A percentile compares a stretch with the other conserved stretches of the same genome.
phyloP scores from a whole-genome alignment of 2,888 invertebrate genomes.

The Kryphioiulus occultus region DNA sequence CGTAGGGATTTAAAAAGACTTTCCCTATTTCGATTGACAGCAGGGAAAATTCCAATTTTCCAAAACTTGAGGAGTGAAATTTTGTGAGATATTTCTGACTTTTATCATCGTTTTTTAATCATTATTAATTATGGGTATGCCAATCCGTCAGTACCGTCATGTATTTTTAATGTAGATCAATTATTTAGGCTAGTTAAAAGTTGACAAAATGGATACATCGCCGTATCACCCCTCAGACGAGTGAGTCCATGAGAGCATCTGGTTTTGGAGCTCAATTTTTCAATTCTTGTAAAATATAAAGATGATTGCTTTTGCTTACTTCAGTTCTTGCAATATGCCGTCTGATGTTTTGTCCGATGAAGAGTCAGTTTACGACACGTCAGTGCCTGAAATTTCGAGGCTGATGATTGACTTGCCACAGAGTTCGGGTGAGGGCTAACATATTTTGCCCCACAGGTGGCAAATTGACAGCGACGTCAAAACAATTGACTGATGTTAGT shows the following conservation, averaged over 20 bases:
- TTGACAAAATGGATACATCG: not conserved
- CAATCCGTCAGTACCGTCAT: no score
- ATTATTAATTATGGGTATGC: no score
- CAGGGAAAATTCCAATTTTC: not conserved
- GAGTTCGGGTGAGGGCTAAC: not conserved
- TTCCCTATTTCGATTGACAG: not conserved
- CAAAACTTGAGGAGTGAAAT: not conserved
- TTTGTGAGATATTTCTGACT: no score
- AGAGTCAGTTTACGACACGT: not conserved
- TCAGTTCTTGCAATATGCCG: not conserved
- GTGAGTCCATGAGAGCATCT: not conserved
- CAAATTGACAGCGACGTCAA: no score
- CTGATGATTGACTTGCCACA: conserved; percentile 6
- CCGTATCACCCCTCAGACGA: not conserved
- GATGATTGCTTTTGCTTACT: not conserved
- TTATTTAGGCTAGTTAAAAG: no score
- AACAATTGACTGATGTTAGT: no score
- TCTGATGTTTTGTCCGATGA: not conserved
- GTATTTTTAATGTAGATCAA: no score
- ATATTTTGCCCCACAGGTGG: no score
- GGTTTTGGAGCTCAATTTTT: no score
- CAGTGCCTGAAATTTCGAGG: not conserved
- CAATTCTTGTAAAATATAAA: not conserved
- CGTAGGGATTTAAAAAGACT: not conserved
- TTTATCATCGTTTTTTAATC: no score